Percentiles rank a stretch among this genome's conserved stretches.
Evolutionary conservation across 2,113 vertebrate genomes (phyloP).

Genomic region (Pachycephala philippinensis): DNA sequence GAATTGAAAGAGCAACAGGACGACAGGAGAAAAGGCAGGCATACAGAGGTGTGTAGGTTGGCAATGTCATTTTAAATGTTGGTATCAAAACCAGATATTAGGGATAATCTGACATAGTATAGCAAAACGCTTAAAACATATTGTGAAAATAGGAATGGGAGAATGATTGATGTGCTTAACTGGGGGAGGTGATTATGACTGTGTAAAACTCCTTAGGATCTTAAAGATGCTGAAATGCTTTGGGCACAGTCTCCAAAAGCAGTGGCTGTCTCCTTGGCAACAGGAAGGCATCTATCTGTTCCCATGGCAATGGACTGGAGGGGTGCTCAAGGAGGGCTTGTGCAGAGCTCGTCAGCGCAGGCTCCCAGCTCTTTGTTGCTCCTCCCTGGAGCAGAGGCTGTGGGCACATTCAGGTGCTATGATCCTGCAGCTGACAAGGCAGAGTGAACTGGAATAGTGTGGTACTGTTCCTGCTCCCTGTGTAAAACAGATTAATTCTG

Average conservation of each 20-base stretch:
- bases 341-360: not conserved
- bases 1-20: not conserved
- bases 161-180: not conserved
- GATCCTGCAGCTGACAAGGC: not conserved
- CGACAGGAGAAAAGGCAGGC: not conserved
- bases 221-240: not conserved
- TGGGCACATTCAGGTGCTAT: not conserved
- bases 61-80: not conserved
- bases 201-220: not conserved
- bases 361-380: not conserved
- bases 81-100: not conserved
- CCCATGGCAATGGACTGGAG: conserved; percentile 26
- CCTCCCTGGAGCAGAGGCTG: not conserved
- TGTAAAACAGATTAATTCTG: not conserved
- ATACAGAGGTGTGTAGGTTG: not conserved
- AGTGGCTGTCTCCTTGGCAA: conserved; percentile 39
- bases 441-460: not conserved
- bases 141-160: not conserved
- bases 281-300: conserved; percentile 36
- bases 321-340: not conserved
- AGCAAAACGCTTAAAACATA: not conserved
- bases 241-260: not conserved
- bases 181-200: not conserved
- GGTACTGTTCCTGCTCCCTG: not conserved
- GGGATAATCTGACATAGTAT: not conserved